Evolutionary conservation across 2,113 vertebrate genomes (phyloP), one percentile per base, ranked within the genome.

Genomic region (Cyprinodon variegatus): DNA sequence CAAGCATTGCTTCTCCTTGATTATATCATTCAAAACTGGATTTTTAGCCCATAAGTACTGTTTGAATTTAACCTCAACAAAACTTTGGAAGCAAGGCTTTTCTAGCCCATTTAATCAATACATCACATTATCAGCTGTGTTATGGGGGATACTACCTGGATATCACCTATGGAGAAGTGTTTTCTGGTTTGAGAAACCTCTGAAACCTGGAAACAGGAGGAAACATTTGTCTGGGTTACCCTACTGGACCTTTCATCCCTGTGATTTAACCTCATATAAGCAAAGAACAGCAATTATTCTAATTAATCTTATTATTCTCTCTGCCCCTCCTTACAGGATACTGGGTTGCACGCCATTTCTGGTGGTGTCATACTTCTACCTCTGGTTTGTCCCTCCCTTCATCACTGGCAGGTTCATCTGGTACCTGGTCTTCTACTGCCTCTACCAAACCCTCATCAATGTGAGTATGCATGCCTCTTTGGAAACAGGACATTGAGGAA

Each of bases 321-420:
- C 83, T 53, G 82, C 70, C 70, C 77, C 82, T 29, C 29, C 29
- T 29, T 29, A 0, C 73, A 99, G 98, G 98, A 95, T 98, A 86
- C 87, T 99, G 86, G 96, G 96, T 43, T 97, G 95, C 83, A 95
- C 94, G 8, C 98, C 98, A 0, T 97, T 99, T 84, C 90, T 94
- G 0, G 83, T 96, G 45, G 71, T 96, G 45, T 95, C 96, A 75
- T 99, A 99, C 91, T 96, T 98, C 93, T 96, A 96, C 83, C 94
- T 99, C 88, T 99, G 98, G 98, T 98, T 96, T 72, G 94, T 97
- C 68, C 97, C 97, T 46, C 95, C 96, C 0, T 96, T 98, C 86
- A 70, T 79, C 78, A 91, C 68, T 0, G 94, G 94, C 74, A 95
- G 93, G 69, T 95, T 96, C 84, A 70, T 95, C 9, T 99, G 98